Evolutionary conservation across 2,797 vertebrate species (phyloP), one percentile per base, ranked within the genome.

Genomic region (Protonibea diacanthus): DNA sequence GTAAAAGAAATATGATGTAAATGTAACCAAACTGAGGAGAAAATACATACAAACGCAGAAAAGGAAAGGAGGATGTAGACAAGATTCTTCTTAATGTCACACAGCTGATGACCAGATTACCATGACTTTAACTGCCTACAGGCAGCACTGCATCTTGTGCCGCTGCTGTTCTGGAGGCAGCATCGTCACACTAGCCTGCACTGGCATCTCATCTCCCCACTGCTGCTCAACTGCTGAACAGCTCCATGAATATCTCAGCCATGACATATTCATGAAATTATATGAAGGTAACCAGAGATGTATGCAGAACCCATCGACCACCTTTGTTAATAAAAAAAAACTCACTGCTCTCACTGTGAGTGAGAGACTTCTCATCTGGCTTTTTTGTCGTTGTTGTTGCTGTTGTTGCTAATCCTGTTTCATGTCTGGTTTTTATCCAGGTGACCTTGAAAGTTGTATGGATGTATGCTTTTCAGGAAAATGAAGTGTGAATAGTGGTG

Each of bases 221-320:
- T 20, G 65, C 86, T 70, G 82, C 77, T 76, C 42, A 38, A 75
- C 78, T 80, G 85, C 84, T 78, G 80, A 90, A 81, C 77, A 66
- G 79, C 73, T 85, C 77, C 79, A 88, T 87, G 86, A 89, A 84
- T 87, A 88, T 77, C 80, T 78, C 73, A 81, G 15, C 44, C 65
- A 21, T 72, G 82, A 76, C 53, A 74, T 80, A 86, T 81, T 75
- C 77, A 79, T 76, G 68, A 81, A 75, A 80, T 59, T 38, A 61
- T 65, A 64, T 55, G 60, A 65, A 69, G 74, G 69, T 68, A 70
- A 73, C 47, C 62, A 66, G 68, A 76, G 74, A 77, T 60, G 66
- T 72, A 60, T 47, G 78, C 49, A 53, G 77, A 77, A 67, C 52
- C 69, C 75, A 58, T 48, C 59, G 38, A n/a, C 61, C 48, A 21